These are phyloP conservation scores for Brachionus paranguensis DNA, from an alignment of 1,140 invertebrate genomes.

Conservation along the genomic window DNA sequence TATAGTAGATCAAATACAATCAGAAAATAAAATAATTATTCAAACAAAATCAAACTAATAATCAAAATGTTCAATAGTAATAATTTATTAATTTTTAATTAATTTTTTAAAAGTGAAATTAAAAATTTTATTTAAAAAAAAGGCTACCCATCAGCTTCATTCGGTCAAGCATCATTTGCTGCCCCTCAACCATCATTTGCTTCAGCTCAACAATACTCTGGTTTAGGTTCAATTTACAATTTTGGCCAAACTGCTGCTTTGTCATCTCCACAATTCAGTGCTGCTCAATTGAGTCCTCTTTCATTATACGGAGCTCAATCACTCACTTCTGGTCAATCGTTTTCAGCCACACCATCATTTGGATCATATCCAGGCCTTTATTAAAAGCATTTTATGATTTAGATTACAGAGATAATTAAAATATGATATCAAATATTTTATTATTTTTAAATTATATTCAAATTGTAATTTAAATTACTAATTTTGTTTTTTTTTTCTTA, in stretches of 20 bases:
- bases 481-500: no score
- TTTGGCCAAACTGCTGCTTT: not conserved
- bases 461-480: no score
- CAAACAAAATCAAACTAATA: not conserved
- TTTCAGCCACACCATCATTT: not conserved
- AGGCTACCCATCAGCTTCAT: not conserved
- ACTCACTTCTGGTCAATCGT: not conserved
- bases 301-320: not conserved
- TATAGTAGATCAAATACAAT: no score
- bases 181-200: not conserved
- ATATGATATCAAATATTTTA: no score
- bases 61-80: not conserved
- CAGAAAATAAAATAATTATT: not conserved
- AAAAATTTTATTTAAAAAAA: not conserved
- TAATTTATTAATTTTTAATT: not conserved
- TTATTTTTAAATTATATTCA: no score
- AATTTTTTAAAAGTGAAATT: no score
- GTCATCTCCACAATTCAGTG: not conserved
- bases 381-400: not conserved
- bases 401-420: no score
- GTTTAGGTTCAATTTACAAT: not conserved
- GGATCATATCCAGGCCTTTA: not conserved
- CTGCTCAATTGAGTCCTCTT: not conserved
- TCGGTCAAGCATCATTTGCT: not conserved
- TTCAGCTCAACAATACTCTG: not conserved